Evolutionary conservation across 2,113 vertebrate species (phyloP).

Genomic region (Diglossa brunneiventris): DNA sequence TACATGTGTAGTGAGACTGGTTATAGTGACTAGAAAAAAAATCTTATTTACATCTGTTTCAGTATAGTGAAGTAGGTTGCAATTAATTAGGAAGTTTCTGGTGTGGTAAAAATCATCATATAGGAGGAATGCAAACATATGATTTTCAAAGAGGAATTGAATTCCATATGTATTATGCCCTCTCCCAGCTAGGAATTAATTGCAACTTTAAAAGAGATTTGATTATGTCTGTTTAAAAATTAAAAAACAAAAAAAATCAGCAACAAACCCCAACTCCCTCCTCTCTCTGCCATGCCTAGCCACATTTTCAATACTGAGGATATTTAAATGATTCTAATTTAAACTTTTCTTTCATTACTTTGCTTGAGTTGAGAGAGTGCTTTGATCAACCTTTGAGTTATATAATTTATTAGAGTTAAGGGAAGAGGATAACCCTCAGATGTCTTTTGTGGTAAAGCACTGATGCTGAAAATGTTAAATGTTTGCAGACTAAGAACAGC

Average conservation of each 20-base stretch:
- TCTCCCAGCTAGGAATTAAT: slow-evolving; percentile 75
- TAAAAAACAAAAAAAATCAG: not conserved
- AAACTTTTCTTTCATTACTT: slow-evolving; percentile 78
- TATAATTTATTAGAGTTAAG: slow-evolving; percentile 77
- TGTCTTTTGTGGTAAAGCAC: slow-evolving; percentile 81
- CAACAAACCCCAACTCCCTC: not conserved
- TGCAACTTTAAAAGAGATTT: slow-evolving; percentile 74
- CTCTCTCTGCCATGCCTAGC: not conserved
- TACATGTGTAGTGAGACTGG: not conserved
- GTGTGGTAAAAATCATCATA: slow-evolving; percentile 84
- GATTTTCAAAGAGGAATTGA: slow-evolving; percentile 78
- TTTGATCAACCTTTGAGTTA: slow-evolving; percentile 79
- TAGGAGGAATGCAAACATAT: slow-evolving; percentile 79
- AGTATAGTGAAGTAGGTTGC: slow-evolving; percentile 72
- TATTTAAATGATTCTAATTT: slow-evolving; percentile 78
- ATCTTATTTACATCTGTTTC: slow-evolving; percentile 80
- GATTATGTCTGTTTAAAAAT: slow-evolving; percentile 72
- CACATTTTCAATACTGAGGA: slow-evolving; percentile 70
- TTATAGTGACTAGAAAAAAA: slow-evolving; percentile 62
- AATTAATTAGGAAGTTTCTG: slow-evolving; percentile 82
- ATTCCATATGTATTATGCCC: slow-evolving; percentile 76
- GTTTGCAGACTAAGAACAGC: slow-evolving; percentile 79
- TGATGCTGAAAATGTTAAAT: slow-evolving; percentile 81
- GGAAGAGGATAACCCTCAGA: slow-evolving; percentile 84
- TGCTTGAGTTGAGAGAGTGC: slow-evolving; percentile 68